Evolutionary conservation across 2,113 vertebrate genomes (phyloP).

Genomic region (Gnathonemus longibarbis): DNA sequence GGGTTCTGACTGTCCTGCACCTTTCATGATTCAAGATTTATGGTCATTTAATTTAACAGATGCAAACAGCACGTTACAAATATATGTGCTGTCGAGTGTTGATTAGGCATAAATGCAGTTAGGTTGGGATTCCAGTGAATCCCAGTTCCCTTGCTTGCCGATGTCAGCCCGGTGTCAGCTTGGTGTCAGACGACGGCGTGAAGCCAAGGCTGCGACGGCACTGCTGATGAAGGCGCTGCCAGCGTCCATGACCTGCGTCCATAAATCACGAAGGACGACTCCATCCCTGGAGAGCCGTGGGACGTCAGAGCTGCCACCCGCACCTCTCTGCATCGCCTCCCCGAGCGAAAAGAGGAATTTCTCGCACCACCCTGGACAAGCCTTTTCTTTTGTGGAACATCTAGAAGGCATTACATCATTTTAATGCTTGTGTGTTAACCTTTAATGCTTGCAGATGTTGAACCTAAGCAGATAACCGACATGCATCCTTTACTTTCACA

Average conservation of each 20-base stretch:
- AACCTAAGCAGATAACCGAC: neutral
- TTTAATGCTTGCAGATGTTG: neutral
- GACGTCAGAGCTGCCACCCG: neutral
- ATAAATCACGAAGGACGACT: neutral
- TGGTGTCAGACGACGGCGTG: neutral
- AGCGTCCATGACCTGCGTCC: neutral
- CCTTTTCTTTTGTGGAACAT: neutral
- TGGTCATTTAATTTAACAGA: neutral
- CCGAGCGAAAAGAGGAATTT: neutral
- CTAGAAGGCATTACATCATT: neutral
- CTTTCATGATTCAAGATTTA: neutral
- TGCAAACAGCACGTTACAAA: neutral
- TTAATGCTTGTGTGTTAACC: neutral
- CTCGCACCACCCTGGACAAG: neutral
- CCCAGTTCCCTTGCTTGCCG: neutral
- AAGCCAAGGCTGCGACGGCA: neutral
- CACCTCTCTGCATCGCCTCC: neutral
- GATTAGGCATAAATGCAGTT: neutral
- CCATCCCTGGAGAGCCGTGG: neutral
- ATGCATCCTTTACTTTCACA: neutral
- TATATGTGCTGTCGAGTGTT: neutral
- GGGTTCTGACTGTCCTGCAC: neutral
- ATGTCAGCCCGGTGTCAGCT: no score
- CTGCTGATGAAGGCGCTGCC: neutral
- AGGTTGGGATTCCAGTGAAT: neutral